Evolutionary conservation across 1,140 invertebrate genomes (phyloP), one percentile per base, ranked within the genome.

Genomic region (Drosophila sproati): DNA sequence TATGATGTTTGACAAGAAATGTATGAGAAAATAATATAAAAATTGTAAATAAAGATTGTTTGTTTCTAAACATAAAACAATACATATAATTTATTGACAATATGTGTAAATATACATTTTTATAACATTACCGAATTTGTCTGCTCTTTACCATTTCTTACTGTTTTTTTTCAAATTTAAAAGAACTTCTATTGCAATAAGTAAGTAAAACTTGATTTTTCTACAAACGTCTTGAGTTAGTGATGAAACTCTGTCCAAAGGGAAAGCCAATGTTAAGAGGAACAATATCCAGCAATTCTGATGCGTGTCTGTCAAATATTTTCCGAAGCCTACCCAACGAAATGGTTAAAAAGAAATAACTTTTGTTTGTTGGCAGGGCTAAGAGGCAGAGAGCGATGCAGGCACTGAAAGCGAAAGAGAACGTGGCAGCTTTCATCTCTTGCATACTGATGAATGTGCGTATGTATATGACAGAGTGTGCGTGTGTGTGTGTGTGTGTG

Each of bases 391-490:
- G 72, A 37, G 56, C 54, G 50, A 45, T 32, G 34, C n/a, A 7
- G 34, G 48, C 45, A 54, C 55, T 59, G 59, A 12, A 66, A 41
- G 34, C 32, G 71, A 63, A 63, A 52, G 59, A 78, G 66, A 41
- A 51, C 67, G 62, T 72, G 62, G 73, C 78, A 78, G 80, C 80
- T 78, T 83, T 88, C 76, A 78, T 75, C 80, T 75, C 77, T 71
- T 78, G 85, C 85, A 88, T 88, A 88, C 80, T 88, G 83, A 88
- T 89, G 77, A 83, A 72, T 73, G 64, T 83, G 79, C 73, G 57
- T 64, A 39, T 52, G 60, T 34, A 63, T 31, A n/a, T n/a, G 67
- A 20, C 20, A 20, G 20, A 45, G 56, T 55, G 43, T 74, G 55
- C 74, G 59, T 51, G 43, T 51, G 56, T 55, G 43, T 74, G 55